Evolutionary conservation across 2,113 vertebrate species (phyloP), one percentile per base, ranked within the genome.

Genomic region (Montifringilla adamsi): DNA sequence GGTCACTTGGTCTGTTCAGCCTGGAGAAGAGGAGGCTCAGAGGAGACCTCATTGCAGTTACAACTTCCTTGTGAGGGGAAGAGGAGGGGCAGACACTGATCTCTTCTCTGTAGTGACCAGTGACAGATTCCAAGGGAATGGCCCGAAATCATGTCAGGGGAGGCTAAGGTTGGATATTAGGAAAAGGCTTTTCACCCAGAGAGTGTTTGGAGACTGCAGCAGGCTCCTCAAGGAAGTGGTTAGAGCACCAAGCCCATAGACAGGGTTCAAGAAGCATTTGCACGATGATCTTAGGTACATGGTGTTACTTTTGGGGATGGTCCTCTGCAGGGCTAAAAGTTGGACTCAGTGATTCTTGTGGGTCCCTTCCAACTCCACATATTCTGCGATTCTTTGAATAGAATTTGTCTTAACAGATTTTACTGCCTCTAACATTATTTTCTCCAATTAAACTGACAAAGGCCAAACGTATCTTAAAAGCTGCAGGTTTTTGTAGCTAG

Each of bases 401-500:
- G 12, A 83, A 86, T 69, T 84, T 49, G 24, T 87, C 43, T 58
- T 26, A 60, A 67, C 20, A n/a, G 15, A 44, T 93, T 93, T 64
- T 41, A 15, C 2, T 33, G 59, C 10, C 24, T 83, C n/a, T 64
- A 16, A 33, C 17, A 67, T 84, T 66, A 73, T 83, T 83, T 9
- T 76, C 41, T 80, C 81, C 37, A 84, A 28, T 93, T 84, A 84
- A 90, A 83, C 15, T 78, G 24, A 47, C 5, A 85, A 91, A 93
- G 39, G 46, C 13, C 24, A 87, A 94, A 89, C 44, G 14, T 11
- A 27, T 14, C 9, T 92, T 79, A 44, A 89, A 91, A 93, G 11
- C 4, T 35, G 14, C 13, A 43, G 4, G 6, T 67, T 87, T 95
- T 63, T 70, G 43, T 47, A 88, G 39, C 33, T 47, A 58, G 7